phyloP scores from a whole-genome alignment of 2,888 invertebrate species.

The Drosophila percnosoma region DNA sequence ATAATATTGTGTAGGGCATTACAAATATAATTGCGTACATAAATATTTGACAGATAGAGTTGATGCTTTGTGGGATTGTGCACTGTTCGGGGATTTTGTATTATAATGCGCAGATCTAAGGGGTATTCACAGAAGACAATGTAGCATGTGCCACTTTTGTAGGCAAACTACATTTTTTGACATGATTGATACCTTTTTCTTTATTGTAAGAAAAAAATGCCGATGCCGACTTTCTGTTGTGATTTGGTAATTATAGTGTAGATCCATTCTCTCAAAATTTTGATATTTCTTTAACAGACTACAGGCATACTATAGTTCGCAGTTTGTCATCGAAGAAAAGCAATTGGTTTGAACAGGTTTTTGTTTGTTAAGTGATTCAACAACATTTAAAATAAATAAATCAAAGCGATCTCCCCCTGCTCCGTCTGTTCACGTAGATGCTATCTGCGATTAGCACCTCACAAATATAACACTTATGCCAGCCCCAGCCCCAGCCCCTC shows the following conservation, averaged over 20 bases:
- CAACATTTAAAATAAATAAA: conserved; percentile 1
- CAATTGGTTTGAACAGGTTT: conserved; percentile 18
- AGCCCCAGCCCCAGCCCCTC: background rate
- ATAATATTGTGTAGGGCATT: conserved; percentile 2
- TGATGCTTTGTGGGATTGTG: conserved; percentile 26
- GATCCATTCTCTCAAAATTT: background rate
- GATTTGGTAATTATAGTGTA: background rate
- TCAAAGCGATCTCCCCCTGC: conserved; percentile 6
- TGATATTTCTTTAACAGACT: background rate
- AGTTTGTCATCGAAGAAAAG: conserved; percentile 13
- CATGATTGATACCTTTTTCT: conserved; percentile 11
- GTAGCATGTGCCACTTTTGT: background rate
- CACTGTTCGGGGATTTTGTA: conserved; percentile 36
- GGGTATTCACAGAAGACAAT: conserved; percentile 36
- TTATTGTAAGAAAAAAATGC: background rate
- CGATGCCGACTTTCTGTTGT: background rate
- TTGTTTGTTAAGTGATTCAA: conserved; percentile 39
- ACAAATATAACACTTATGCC: conserved; percentile 10
- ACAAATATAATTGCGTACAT: conserved; percentile 20
- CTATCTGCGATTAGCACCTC: conserved; percentile 44
- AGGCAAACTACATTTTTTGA: background rate
- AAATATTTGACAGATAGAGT: conserved; percentile 28
- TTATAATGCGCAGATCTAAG: conserved; percentile 4
- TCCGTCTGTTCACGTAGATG: conserved; percentile 3
- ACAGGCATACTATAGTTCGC: background rate